Evolutionary conservation across 2,113 vertebrate genomes (phyloP).

Genomic region (Ancistrus triradiatus): DNA sequence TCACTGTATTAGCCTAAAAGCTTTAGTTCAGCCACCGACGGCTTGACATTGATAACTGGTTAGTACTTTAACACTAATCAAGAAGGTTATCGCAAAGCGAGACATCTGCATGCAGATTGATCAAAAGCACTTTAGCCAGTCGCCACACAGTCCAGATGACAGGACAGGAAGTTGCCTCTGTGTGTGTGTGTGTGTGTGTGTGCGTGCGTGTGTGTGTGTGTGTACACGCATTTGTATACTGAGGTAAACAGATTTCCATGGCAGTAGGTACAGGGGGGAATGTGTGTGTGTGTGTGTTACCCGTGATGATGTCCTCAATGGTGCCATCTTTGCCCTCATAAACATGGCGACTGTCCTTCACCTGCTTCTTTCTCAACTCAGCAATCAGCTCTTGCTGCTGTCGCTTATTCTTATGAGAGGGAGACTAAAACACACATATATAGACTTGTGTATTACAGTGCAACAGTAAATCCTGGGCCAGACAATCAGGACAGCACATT

Average conservation of each 20-base stretch:
- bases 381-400: constrained; percentile 93
- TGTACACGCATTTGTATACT: too few species aligned
- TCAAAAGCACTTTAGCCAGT: constrained; percentile 51
- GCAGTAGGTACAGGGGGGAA: background rate
- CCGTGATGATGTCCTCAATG: constrained; percentile 96
- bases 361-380: constrained; percentile 86
- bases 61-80: constrained; percentile 21
- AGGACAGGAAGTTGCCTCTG: constrained; percentile 8
- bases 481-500: too few species aligned
- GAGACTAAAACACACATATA: constrained; percentile 59
- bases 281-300: too few species aligned
- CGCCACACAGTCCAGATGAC: constrained; percentile 14
- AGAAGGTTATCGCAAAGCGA: background rate
- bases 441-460: background rate
- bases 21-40: background rate
- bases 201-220: constrained; percentile 16
- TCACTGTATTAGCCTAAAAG: background rate
- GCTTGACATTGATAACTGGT: background rate
- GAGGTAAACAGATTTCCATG: background rate
- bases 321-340: constrained; percentile 96
- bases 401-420: constrained; percentile 78
- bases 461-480: background rate
- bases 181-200: background rate
- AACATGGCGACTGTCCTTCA: constrained; percentile 91
- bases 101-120: constrained; percentile 35